Base-by-base conservation (phyloP, 2,888 invertebrate genomes). In the Caenorhabditis imperialis region DNA sequence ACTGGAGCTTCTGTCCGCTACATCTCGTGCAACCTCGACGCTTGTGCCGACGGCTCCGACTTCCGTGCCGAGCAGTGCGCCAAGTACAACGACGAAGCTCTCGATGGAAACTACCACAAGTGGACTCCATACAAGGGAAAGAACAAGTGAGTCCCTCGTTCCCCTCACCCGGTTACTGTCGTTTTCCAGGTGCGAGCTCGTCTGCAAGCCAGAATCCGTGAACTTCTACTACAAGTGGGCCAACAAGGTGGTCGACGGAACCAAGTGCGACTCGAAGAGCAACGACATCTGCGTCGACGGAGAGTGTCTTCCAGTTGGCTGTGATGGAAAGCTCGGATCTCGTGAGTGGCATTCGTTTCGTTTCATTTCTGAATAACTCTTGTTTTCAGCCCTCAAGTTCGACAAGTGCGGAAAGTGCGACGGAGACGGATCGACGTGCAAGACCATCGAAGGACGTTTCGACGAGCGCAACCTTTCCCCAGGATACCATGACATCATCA, bases 251-350 rank as follows among this genome's bases (percentile, higher is more conserved):
- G 81, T 88, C 93, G 96, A 75, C 91, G 92, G 71, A 93, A 97
- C 90, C 93, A 61, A 60, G 45, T 92, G 82, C 94, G 89, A 94
- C 72, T 93, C 94, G 86, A 86, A 87, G 53, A 92, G 92, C 38
- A 92, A 93, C 83, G 94, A 97, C 88, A 93, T 98, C 81, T 99
- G 98, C 89, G 96, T 99, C 57, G 92, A 94, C 88, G 98, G 98
- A 67, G 92, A 92, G 88, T 99, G 98, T 88, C 92, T 94, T 93
- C 92, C 93, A 8, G 94, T 96, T 42, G 97, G 97, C 63, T 97
- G 97, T 89, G 96, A 97, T 89, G 93, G 93, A 92, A 93, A 94
- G 92, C 90, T 97, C 85, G 96, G 96, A 12, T 96, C 96, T 5
- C 90, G 84, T 85, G 48, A 57, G 77, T 48, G 25, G n/a, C n/a